A percentile compares a stretch with the other conserved stretches of the same genome.
These are phyloP conservation scores for Venustoraphidia nigricollis DNA, from an alignment of 2,888 invertebrate species.

Conservation along the genomic window DNA sequence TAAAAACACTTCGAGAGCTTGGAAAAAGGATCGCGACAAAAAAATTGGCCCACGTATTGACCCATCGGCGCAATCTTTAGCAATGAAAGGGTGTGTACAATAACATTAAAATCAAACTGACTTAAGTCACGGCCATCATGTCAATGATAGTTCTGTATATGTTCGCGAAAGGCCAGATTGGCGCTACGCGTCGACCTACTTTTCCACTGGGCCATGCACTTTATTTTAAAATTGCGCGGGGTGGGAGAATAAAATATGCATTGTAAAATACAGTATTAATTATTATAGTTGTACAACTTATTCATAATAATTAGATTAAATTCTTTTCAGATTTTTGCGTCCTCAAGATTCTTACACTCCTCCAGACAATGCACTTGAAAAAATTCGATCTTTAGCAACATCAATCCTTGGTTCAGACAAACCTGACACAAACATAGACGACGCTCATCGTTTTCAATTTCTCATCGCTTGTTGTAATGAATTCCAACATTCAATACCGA, in stretches of 20 bases:
- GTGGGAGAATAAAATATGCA: no score
- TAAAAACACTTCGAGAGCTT: conserved; percentile 26
- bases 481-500: conserved; percentile 67
- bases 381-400: conserved; percentile 42
- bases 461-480: conserved; percentile 52
- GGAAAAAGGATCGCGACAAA: conserved; percentile 26
- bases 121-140: conserved; percentile 18
- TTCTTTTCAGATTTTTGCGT: conserved; percentile 52
- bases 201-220: no score
- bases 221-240: no score
- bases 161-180: no score
- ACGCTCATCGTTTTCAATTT: conserved; percentile 47
- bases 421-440: conserved; percentile 29
- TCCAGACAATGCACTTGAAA: conserved; percentile 43
- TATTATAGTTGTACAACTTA: no score
- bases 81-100: conserved; percentile 49
- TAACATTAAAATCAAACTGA: conserved; percentile 15
- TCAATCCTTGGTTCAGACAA: conserved; percentile 32
- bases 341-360: conserved; percentile 61
- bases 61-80: conserved; percentile 44
- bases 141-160: conserved; percentile 20
- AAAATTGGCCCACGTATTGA: conserved; percentile 29
- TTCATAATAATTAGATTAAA: conserved; percentile 1
- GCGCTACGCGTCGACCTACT: no score
- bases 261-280: background rate